Conservation (phyloP, 2,797 vertebrate genomes). For the Mastacembelus armatus region DNA sequence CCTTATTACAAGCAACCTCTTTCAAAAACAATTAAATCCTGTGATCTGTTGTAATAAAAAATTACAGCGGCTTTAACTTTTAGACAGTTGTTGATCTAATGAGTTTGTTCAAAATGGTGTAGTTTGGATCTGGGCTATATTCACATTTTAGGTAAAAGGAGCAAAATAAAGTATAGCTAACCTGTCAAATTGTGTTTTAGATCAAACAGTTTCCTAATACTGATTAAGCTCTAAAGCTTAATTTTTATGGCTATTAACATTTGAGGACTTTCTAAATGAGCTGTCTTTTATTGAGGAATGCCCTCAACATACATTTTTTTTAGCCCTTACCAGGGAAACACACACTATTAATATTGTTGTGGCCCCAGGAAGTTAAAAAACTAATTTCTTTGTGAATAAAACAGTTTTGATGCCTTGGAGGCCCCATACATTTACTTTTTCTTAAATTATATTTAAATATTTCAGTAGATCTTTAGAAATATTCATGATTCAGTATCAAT, state of each 20-base stretch:
- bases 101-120: slow-evolving; percentile 7
- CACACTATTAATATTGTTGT: slow-evolving; percentile 11
- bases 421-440: slow-evolving; percentile 15
- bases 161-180: slow-evolving; percentile 12
- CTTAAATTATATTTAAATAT: slow-evolving; percentile 48
- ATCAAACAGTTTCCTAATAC: slow-evolving; percentile 6
- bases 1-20: neutral
- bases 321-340: neutral
- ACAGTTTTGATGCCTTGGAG: slow-evolving; percentile 36
- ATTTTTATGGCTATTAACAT: slow-evolving; percentile 18
- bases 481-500: slow-evolving; percentile 28
- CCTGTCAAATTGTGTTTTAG: slow-evolving; percentile 2
- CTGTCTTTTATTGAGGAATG: too few species aligned
- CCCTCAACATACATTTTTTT: too few species aligned
- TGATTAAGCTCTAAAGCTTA: slow-evolving; percentile 12
- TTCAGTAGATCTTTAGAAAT: slow-evolving; percentile 44
- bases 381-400: slow-evolving; percentile 34
- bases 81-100: slow-evolving; percentile 3
- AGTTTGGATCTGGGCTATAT: neutral
- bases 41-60: neutral
- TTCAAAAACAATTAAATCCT: neutral
- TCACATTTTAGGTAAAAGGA: neutral
- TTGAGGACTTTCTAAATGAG: too few species aligned
- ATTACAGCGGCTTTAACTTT: neutral
- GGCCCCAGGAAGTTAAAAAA: slow-evolving; percentile 7